These are phyloP conservation scores for Leptinotarsa tumamoca DNA, from an alignment of 2,888 invertebrate genomes.

Conservation along the genomic window DNA sequence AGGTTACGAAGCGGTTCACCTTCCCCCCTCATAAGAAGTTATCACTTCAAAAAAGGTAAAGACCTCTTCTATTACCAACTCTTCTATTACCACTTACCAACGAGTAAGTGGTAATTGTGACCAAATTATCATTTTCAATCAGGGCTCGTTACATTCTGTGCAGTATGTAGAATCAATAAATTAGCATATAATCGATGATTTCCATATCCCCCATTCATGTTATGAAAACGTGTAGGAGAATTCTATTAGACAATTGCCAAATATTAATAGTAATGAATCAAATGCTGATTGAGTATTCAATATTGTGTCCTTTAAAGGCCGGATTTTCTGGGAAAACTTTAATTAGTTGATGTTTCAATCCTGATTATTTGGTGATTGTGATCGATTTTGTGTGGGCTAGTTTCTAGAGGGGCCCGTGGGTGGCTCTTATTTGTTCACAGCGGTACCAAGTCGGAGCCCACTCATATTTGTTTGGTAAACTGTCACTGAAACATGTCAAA, in stretches of 20 bases:
- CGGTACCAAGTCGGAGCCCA: too few relatives aligned
- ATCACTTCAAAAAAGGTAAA: too few relatives aligned
- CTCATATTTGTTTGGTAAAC: too few relatives aligned
- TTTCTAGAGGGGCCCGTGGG: neutral
- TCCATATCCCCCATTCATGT: slow-evolving; percentile 39
- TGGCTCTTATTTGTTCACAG: neutral
- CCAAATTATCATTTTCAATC: neutral
- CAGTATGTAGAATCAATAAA: slow-evolving; percentile 22
- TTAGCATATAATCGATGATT: slow-evolving; percentile 43
- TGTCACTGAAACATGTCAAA: too few relatives aligned
- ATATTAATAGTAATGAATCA: slow-evolving; percentile 37
- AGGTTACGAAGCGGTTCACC: too few relatives aligned
- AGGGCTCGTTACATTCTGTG: slow-evolving; percentile 7
- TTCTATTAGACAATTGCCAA: slow-evolving; percentile 38
- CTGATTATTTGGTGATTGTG: neutral
- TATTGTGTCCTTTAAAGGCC: slow-evolving; percentile 35
- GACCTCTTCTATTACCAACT: too few relatives aligned
- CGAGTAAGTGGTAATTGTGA: neutral
- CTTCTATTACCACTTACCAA: too few relatives aligned
- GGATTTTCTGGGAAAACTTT: slow-evolving; percentile 13
- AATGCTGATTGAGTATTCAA: slow-evolving; percentile 10
- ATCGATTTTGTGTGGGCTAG: neutral
- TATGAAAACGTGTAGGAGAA: slow-evolving; percentile 35
- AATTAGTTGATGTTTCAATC: neutral
- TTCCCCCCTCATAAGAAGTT: too few relatives aligned